These are phyloP conservation scores for Brachionichthys hirsutus DNA, from an alignment of 2,113 vertebrate genomes.

Conservation along the genomic window DNA sequence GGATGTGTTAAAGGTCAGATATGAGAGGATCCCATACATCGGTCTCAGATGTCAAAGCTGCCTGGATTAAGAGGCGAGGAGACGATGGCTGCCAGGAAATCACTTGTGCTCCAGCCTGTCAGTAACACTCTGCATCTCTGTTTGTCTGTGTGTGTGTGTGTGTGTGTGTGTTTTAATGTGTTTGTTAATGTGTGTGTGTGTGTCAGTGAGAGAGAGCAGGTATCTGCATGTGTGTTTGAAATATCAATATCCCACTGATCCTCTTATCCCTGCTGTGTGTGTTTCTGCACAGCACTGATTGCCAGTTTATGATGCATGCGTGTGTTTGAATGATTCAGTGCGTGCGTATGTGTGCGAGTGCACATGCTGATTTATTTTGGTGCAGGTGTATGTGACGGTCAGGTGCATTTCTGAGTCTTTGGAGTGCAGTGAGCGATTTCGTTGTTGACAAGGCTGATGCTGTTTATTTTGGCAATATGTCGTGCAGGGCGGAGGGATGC, in stretches of 20 bases:
- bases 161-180: neutral
- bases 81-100: constrained; percentile 60
- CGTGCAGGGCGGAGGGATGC: constrained; percentile 35
- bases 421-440: constrained; percentile 41
- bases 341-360: constrained; percentile 7
- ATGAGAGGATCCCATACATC: constrained; percentile 57
- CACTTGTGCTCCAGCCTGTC: constrained; percentile 49
- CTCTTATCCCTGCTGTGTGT: constrained; percentile 41
- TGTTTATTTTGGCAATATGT: constrained; percentile 69
- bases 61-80: constrained; percentile 52
- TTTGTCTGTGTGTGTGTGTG: constrained; percentile 25
- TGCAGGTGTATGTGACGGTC: constrained; percentile 39
- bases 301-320: constrained; percentile 42
- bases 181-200: neutral
- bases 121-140: constrained; percentile 47
- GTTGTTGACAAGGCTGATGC: constrained; percentile 59
- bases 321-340: constrained; percentile 1
- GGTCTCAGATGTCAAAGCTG: constrained; percentile 57
- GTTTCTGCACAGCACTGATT: constrained; percentile 45
- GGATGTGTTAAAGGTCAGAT: constrained; percentile 68
- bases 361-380: constrained; percentile 2
- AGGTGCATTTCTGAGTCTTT: constrained; percentile 49
- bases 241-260: constrained; percentile 61
- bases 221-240: constrained; percentile 34
- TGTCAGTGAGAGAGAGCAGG: constrained; percentile 17